Base-by-base conservation (phyloP, 35 echinoderm and acorn worm genomes). In the Stichopus chloronotus region DNA sequence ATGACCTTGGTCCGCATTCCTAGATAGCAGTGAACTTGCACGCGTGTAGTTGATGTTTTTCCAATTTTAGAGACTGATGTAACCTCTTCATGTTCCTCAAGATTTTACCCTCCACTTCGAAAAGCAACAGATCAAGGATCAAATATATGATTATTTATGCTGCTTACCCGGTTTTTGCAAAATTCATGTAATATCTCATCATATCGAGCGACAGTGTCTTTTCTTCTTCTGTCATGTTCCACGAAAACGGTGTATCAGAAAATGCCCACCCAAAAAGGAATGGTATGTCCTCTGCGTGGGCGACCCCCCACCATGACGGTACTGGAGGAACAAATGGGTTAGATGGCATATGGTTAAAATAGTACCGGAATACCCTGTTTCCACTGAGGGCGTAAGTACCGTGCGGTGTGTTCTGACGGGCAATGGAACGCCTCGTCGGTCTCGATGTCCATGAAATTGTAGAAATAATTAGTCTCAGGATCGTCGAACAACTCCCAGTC, bases 401-500 rank as follows among this genome's bases (percentile, higher is more conserved):
- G 68, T 5, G 91, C 84, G 9, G 86, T 82, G 13, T 79, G 52
- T 17, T 92, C 91, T 2, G 91, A 52, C 6, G 94, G 91, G 60
- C 94, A 95, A 63, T 56, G 89, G 23, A 95, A 95, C 10, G 82
- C 74, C 10, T 81, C 78, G 59, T 95, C 94, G 5, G 83, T 90
- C 6, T 54, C 79, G 1, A 94, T 30, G 22, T 94, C 63, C 22
- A 94, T 80, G 59, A 56, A 91, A n/a, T 90, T 63, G 56, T 87
- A 5, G 24, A 94, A 94, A 65, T 91, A 91, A 87, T 94, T 87
- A 14, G 59, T 56, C 5, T 16, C 55, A 6, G 94, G 58, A 53
- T 94, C 90, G 56, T 94, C 94, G 6, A 68, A 79, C 11, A 78
- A 74, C 55, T 79, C 58, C 94, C 94, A 94, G 82, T 94, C 94